Evolutionary conservation across 2,797 vertebrate genomes (phyloP).

Genomic region (Darevskia mixta): DNA sequence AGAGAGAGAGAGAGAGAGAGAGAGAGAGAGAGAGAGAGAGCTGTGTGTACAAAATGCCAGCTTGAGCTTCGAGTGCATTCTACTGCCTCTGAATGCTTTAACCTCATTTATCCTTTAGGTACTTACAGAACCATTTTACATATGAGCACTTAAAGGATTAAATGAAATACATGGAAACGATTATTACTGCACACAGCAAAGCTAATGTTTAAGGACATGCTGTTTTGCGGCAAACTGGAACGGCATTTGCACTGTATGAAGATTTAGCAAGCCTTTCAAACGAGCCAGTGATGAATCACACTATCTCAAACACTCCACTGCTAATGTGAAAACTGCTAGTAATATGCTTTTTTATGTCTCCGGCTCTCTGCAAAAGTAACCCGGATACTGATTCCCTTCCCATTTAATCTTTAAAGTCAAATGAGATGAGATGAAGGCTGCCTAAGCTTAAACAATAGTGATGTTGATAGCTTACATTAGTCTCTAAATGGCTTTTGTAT

Average conservation of each 20-base stretch:
- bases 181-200: constrained; percentile 54
- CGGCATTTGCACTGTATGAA: constrained; percentile 35
- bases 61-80: constrained; percentile 43
- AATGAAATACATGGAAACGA: constrained; percentile 62
- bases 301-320: background rate
- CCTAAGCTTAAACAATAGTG: background rate
- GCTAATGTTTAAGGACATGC: constrained; percentile 43
- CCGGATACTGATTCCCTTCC: background rate
- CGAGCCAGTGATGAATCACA: constrained; percentile 47
- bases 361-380: background rate
- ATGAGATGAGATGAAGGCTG: background rate
- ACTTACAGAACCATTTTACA: constrained; percentile 54
- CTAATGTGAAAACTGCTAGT: constrained; percentile 45
- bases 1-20: too few relatives aligned
- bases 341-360: background rate
- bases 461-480: constrained; percentile 58
- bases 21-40: background rate
- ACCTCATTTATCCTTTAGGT: constrained; percentile 68
- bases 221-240: background rate
- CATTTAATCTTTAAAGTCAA: constrained; percentile 29
- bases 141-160: constrained; percentile 63
- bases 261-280: constrained; percentile 44
- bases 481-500: constrained; percentile 38
- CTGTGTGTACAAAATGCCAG: constrained; percentile 34
- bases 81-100: constrained; percentile 62